Conservation (phyloP, 2,888 invertebrate genomes). For the Calephelis perditalis region DNA sequence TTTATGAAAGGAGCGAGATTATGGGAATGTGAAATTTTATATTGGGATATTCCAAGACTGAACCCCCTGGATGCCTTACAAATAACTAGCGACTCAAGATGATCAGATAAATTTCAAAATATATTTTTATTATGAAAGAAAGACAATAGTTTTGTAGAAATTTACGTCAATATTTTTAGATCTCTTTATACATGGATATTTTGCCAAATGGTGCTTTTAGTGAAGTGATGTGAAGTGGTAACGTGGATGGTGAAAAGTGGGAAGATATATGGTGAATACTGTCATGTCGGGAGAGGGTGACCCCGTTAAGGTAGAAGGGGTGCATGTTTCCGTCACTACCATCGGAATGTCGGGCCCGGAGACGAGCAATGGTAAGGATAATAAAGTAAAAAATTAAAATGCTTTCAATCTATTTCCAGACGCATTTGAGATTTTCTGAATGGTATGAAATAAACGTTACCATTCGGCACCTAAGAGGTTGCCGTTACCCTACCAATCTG, state of each 20-base stretch:
- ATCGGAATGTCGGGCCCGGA: conserved; percentile 84
- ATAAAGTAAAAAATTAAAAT: no score
- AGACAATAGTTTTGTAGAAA: conserved; percentile 45
- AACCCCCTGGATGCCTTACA: conserved; percentile 57
- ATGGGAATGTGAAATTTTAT: conserved; percentile 37
- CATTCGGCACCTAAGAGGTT: no score
- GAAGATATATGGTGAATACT: conserved; percentile 44
- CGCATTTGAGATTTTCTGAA: no score
- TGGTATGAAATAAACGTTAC: no score
- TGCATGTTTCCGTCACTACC: conserved; percentile 87
- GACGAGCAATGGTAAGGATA: conserved; percentile 73
- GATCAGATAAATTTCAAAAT: conserved; percentile 41
- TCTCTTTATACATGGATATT: conserved; percentile 39
- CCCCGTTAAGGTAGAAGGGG: conserved; percentile 69
- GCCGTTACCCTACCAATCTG: no score
- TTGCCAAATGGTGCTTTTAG: conserved; percentile 51
- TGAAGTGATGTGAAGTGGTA: conserved; percentile 51
- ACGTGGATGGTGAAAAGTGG: conserved; percentile 43
- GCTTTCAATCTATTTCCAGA: no score
- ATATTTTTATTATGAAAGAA: conserved; percentile 49
- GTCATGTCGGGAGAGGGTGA: conserved; percentile 68
- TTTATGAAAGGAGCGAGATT: conserved; percentile 34
- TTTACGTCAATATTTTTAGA: conserved; percentile 48
- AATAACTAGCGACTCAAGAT: conserved; percentile 56
- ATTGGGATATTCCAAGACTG: conserved; percentile 50